phyloP scores from a whole-genome alignment of 2,113 vertebrate genomes.

The Oceanites oceanicus region DNA sequence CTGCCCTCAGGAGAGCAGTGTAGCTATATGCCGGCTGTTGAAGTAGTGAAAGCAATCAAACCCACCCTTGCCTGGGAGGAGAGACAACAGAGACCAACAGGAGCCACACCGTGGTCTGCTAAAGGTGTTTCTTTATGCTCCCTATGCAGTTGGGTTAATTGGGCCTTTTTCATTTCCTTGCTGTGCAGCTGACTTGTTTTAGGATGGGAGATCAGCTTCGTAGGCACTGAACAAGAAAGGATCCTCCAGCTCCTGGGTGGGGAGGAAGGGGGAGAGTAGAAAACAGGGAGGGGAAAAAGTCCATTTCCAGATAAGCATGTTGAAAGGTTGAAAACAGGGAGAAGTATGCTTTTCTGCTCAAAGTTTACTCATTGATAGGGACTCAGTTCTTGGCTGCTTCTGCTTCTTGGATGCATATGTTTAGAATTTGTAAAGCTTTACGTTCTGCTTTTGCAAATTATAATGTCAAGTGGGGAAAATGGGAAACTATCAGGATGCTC shows the following conservation, averaged over 20 bases:
- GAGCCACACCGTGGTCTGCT: rapidly evolving
- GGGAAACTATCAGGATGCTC: neutral
- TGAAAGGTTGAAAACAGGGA: conserved; percentile 2
- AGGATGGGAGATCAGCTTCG: neutral
- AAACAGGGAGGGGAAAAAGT: neutral
- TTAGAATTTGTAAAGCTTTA: neutral
- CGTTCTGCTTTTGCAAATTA: neutral
- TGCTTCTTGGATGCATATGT: neutral
- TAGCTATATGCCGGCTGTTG: neutral
- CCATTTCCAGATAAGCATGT: conserved; percentile 11
- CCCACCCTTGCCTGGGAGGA: neutral
- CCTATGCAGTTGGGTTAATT: neutral
- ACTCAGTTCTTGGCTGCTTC: neutral
- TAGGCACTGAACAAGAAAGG: neutral
- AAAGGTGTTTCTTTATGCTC: neutral
- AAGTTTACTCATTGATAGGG: neutral
- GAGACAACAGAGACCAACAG: neutral
- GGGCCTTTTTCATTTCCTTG: neutral
- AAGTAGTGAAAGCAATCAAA: neutral
- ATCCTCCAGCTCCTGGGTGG: neutral
- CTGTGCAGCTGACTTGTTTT: neutral
- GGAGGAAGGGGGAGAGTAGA: neutral
- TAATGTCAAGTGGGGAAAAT: neutral
- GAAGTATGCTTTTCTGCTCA: conserved; percentile 10
- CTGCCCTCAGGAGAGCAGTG: neutral